These are phyloP conservation scores for Holcopasites calliopsidis DNA, from an alignment of 1,140 invertebrate genomes.

Conservation along the genomic window DNA sequence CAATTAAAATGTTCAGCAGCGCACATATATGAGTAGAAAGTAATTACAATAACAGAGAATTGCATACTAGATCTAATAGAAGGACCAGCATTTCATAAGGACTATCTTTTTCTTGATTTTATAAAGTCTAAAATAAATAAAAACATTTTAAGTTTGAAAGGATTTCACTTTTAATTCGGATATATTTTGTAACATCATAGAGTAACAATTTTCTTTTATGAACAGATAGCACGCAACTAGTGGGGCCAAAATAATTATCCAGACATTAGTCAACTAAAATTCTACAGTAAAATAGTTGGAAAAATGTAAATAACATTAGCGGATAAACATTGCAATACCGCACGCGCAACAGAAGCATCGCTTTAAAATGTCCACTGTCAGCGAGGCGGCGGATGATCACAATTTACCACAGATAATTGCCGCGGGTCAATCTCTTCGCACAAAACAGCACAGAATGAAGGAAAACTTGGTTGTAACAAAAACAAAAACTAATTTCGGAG, in stretches of 20 bases:
- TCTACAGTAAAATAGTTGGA: neutral
- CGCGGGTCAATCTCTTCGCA: neutral
- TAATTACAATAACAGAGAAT: constrained; percentile 21
- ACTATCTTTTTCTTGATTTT: neutral
- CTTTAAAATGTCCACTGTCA: neutral
- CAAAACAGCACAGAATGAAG: neutral
- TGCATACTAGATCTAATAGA: constrained; percentile 5
- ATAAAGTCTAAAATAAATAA: neutral
- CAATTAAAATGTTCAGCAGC: constrained; percentile 53
- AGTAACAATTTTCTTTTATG: neutral
- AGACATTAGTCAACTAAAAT: neutral
- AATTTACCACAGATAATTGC: no score
- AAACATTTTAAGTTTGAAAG: neutral
- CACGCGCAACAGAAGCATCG: neutral
- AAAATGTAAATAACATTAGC: neutral
- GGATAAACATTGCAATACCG: constrained; percentile 15
- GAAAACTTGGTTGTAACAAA: neutral
- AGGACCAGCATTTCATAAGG: neutral
- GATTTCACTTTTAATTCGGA: neutral
- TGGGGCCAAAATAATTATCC: neutral
- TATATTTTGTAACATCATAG: neutral
- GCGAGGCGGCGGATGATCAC: no score
- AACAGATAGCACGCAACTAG: neutral
- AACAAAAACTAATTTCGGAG: neutral
- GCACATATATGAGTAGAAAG: constrained; percentile 21